A percentile compares a stretch with the other conserved stretches of the same genome.
Evolutionary conservation across 2,113 vertebrate genomes (phyloP).

Genomic region (Zosterops hypoxanthus): DNA sequence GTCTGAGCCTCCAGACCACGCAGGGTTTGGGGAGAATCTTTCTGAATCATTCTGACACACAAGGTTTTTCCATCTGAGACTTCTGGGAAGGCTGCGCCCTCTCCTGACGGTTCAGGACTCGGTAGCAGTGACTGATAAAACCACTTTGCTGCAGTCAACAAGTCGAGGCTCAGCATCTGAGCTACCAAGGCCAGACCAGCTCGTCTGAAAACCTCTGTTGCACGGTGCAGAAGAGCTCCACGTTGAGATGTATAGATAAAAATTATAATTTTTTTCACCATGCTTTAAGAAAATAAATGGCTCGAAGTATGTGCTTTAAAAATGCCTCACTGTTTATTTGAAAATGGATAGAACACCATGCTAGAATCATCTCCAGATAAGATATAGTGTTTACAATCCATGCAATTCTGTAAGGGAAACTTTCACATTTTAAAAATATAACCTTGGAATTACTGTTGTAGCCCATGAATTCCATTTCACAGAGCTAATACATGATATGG

Average conservation of each 20-base stretch:
- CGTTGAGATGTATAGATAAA: not conserved
- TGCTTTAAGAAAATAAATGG: not conserved
- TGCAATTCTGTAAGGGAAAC: not conserved
- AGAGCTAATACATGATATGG: not conserved
- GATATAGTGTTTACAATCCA: not conserved
- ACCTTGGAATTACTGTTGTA: not conserved
- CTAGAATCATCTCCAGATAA: not conserved
- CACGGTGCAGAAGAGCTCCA: not conserved
- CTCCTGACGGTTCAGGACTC: constrained; percentile 2
- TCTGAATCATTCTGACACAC: not conserved
- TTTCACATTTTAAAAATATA: not conserved
- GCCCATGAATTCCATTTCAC: not conserved
- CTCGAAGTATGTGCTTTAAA: not conserved
- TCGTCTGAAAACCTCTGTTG: not conserved
- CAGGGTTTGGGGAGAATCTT: not conserved
- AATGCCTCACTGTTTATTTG: not conserved
- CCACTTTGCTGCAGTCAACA: not conserved
- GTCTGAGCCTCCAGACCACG: not conserved
- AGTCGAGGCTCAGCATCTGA: not conserved
- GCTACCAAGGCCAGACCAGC: not conserved
- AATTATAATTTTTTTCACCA: not conserved
- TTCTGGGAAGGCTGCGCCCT: constrained; percentile 32
- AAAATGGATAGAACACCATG: not conserved
- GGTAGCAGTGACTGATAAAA: not conserved
- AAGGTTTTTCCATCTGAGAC: not conserved